Evolutionary conservation across 1,140 invertebrate genomes (phyloP), one percentile per base, ranked within the genome.

Genomic region (Euura lappo): DNA sequence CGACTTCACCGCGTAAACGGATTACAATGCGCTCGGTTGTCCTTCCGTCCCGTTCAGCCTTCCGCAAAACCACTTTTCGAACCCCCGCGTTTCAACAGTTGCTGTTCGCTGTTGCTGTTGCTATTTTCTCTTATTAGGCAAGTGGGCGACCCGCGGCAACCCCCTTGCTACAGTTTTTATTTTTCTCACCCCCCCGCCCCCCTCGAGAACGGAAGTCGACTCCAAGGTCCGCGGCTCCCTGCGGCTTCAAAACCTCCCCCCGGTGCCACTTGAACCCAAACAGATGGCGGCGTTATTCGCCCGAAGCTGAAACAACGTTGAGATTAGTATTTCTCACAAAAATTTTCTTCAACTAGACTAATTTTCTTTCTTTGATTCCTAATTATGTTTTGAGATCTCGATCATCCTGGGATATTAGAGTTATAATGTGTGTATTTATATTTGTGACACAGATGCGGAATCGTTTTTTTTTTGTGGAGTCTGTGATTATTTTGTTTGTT

Each of bases 221-320:
- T 78, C 72, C 28, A 76, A 79, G 76, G 79, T 78, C 73, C 75
- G 71, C 75, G 75, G 72, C 74, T 77, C 75, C 69, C 67, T 43
- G 11, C 8, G 43, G 70, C 76, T 79, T 77, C 74, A 76, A 71
- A 76, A 75, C 73, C 74, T 76, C 75, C 67, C 67, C 67, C 43
- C 1, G 43, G 70, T 75, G 84, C 82, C 81, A 87, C 83, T 87
- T 85, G 86, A 87, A 81, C 81, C 71, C 80, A 73, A 87, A 84
- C 86, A 87, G 86, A 87, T 87, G 85, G 81, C 80, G 75, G 51
- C 13, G 28, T 28, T 28, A 28, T 28, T 28, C 28, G 28, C 28
- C 28, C 28, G 28, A 28, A 28, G 28, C 28, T 28, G 28, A 28
- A 28, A 28, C 28, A 28, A 28, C 28, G 28, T 28, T 28, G 28